Base-by-base conservation (phyloP, 2,113 vertebrate species). In the Datnioides undecimradiatus region DNA sequence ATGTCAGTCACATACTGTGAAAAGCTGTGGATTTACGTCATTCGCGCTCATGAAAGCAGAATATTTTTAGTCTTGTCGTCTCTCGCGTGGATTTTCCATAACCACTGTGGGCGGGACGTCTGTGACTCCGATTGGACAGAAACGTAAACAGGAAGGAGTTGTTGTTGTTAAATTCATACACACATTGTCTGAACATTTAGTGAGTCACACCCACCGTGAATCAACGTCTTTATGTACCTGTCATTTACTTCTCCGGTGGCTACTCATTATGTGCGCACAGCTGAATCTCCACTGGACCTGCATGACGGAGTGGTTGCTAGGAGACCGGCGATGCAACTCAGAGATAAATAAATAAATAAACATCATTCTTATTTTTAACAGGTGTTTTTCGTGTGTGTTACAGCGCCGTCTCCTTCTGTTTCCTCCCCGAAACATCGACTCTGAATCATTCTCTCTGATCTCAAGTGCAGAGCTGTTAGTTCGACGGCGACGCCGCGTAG, bases 391-490 rank as follows among this genome's bases (percentile, higher is more conserved):
- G 4, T 5, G 43, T 36, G 40, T 10, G 10, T 4, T n/a, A n/a
- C n/a, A n/a, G n/a, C n/a, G n/a, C n/a, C n/a, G 57, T 41, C 14
- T 48, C 59, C 27, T 13, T 31, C 64, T 49, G 55, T 23, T 38
- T 62, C 52, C 63, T 45, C 49, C 12, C 41, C 59, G 31, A 81
- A 71, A 66, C 27, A 40, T 73, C 19, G n/a, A 3, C 67, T 77
- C 40, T 80, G 86, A 85, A 36, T 80, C 63, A 33, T 17, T 49
- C 70, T n/a, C 38, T 76, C 63, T 79, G 45, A 78, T 86, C 74
- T 76, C 67, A 51, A 41, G 65, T 57, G 70, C 76, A 79, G 52
- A 33, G 76, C 43, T 85, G 77, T 64, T 71, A 70, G 68, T 77
- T 82, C n/a, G 34, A 45, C 65, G 40, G 43, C 46, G 57, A 82